Conservation (phyloP, 2,888 invertebrate species). For the Dicyrtomina minuta region DNA sequence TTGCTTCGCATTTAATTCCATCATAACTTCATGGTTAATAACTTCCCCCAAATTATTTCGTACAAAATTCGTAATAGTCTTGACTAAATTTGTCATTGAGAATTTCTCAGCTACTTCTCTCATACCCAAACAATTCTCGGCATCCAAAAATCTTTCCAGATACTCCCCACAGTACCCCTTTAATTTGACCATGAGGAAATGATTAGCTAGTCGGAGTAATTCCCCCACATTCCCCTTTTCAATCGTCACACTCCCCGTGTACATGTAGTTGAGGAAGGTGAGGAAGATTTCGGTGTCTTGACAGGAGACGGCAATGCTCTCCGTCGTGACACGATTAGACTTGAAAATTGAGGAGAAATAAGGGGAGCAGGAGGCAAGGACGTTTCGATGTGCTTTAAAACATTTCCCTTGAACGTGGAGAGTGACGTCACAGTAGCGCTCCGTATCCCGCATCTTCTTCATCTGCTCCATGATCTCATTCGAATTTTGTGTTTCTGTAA, state of each 20-base stretch:
- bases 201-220: slow-evolving; percentile 65
- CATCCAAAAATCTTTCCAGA: slow-evolving; percentile 64
- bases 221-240: slow-evolving; percentile 65
- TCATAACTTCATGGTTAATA: slow-evolving; percentile 62
- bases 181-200: slow-evolving; percentile 64
- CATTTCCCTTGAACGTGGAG: slow-evolving; percentile 64
- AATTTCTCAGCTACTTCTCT: slow-evolving; percentile 65
- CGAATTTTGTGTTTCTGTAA: slow-evolving; percentile 58
- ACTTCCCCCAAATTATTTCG: slow-evolving; percentile 61
- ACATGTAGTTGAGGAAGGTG: slow-evolving; percentile 66
- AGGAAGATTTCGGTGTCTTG: slow-evolving; percentile 64
- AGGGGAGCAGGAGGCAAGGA: slow-evolving; percentile 66
- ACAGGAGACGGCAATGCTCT: slow-evolving; percentile 63
- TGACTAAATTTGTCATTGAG: slow-evolving; percentile 62
- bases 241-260: slow-evolving; percentile 65
- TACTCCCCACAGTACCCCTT: slow-evolving; percentile 67
- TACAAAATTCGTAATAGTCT: slow-evolving; percentile 62
- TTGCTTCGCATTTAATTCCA: slow-evolving; percentile 59
- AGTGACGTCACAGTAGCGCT: slow-evolving; percentile 65
- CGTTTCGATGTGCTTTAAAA: slow-evolving; percentile 65
- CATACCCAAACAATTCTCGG: slow-evolving; percentile 66
- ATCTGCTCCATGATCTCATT: slow-evolving; percentile 58
- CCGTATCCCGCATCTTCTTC: slow-evolving; percentile 61
- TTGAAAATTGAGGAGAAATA: slow-evolving; percentile 67
- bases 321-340: slow-evolving; percentile 55